Percentiles rank a stretch among this genome's conserved stretches.
Conservation (phyloP, 2,113 vertebrate species). For the Boulengerochromis microlepis region DNA sequence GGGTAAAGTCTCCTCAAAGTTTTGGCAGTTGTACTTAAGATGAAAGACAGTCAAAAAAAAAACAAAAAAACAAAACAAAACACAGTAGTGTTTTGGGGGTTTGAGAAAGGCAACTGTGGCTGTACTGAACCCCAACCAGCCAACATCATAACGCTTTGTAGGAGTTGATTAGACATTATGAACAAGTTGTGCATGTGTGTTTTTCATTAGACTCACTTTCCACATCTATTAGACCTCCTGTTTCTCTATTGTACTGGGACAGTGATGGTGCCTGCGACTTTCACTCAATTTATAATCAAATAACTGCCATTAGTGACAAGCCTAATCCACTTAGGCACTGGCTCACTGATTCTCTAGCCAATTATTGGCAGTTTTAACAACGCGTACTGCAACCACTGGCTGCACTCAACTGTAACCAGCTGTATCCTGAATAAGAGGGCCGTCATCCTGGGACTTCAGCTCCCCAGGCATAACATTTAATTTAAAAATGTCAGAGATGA, state of each 20-base stretch:
- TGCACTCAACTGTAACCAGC: conserved; percentile 18
- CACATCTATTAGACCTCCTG: background rate
- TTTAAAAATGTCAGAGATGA: conserved; percentile 64
- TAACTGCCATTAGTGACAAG: conserved; percentile 33
- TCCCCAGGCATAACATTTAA: conserved; percentile 49
- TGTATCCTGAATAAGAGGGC: conserved; percentile 26
- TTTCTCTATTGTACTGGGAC: background rate
- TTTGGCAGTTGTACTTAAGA: background rate
- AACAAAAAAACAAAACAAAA: fast-evolving
- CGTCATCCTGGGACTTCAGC: conserved; percentile 7
- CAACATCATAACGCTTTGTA: background rate
- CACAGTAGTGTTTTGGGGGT: background rate
- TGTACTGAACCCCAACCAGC: background rate
- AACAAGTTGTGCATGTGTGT: background rate
- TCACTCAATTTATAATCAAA: conserved; percentile 44
- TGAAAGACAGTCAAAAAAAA: background rate
- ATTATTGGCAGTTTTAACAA: conserved; percentile 57
- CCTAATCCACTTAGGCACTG: conserved; percentile 53
- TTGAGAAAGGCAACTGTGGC: background rate
- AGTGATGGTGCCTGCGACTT: conserved; percentile 16
- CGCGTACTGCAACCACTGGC: conserved; percentile 1
- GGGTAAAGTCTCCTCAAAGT: background rate
- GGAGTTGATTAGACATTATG: background rate
- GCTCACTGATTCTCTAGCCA: conserved; percentile 47
- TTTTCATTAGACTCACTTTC: conserved; percentile 6